A percentile compares a stretch with the other conserved stretches of the same genome.
These are phyloP conservation scores for Sceliomorpha sp. DNA, from an alignment of 2,888 invertebrate species.

Conservation along the genomic window DNA sequence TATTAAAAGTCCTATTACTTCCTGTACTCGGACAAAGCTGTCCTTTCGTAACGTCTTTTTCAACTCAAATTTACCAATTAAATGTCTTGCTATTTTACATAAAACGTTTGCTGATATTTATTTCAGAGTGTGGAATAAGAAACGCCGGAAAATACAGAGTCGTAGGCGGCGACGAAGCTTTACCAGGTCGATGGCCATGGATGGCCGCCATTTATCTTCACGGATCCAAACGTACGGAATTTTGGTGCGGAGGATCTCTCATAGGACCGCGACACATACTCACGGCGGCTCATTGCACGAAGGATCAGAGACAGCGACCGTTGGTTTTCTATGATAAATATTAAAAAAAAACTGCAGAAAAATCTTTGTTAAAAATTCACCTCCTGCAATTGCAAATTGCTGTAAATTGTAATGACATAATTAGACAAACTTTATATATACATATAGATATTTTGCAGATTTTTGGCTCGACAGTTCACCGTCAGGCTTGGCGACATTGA, in stretches of 20 bases:
- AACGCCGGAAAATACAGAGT: constrained; percentile 92
- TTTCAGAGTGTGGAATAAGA: constrained; percentile 89
- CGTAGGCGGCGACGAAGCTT: constrained; percentile 93
- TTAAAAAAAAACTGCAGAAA: too few species aligned
- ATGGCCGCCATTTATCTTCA: constrained; percentile 96
- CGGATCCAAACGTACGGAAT: constrained; percentile 91
- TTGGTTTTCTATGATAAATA: constrained; percentile 83
- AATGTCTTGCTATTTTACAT: too few species aligned
- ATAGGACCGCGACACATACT: constrained; percentile 90
- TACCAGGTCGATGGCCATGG: constrained; percentile 96
- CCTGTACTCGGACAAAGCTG: too few species aligned
- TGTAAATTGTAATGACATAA: too few species aligned
- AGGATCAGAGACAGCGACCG: constrained; percentile 93
- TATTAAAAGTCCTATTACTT: too few species aligned
- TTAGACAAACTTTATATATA: too few species aligned
- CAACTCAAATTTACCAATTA: too few species aligned
- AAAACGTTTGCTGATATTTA: too few species aligned
- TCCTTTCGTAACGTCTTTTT: too few species aligned
- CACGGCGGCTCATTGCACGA: constrained; percentile 96
- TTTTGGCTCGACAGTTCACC: constrained; percentile 92
- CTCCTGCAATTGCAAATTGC: too few species aligned
- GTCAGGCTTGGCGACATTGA: constrained; percentile 94
- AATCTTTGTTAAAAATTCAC: too few species aligned
- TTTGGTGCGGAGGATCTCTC: constrained; percentile 96
- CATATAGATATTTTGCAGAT: constrained; percentile 82